phyloP scores from a whole-genome alignment of 2,888 invertebrate genomes.

The Molorchus minor region DNA sequence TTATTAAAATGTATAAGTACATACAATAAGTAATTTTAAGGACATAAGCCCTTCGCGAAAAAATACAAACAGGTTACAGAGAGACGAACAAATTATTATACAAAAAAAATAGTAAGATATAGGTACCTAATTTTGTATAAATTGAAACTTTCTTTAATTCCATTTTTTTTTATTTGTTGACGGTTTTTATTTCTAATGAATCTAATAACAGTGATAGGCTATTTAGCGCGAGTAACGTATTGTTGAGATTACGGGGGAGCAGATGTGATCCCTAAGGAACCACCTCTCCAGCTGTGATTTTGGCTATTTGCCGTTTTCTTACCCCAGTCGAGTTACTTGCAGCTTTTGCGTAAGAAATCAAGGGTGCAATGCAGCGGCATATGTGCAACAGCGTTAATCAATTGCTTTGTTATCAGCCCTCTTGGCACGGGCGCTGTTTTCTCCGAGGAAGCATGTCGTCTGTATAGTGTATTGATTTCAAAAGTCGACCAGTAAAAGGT shows the following conservation, averaged over 20 bases:
- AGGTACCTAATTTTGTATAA: too few relatives aligned
- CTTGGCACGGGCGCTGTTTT: slow-evolving; percentile 10
- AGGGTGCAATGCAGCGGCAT: slow-evolving; percentile 11
- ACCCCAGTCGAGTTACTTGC: slow-evolving; percentile 13
- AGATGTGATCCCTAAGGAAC: slow-evolving; percentile 8
- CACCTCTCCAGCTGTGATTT: slow-evolving; percentile 21
- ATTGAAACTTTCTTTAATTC: too few relatives aligned
- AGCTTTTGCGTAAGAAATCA: slow-evolving; percentile 20
- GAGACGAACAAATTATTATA: too few relatives aligned
- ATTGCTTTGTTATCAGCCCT: slow-evolving; percentile 2
- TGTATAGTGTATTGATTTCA: slow-evolving; percentile 1
- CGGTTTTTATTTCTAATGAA: too few relatives aligned
- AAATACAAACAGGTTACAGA: too few relatives aligned
- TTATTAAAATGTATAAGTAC: too few relatives aligned
- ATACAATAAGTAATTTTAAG: too few relatives aligned
- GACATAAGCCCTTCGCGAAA: too few relatives aligned
- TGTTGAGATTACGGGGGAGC: slow-evolving; percentile 3
- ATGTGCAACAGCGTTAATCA: slow-evolving; percentile 20
- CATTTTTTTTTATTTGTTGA: too few relatives aligned
- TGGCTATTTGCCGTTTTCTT: slow-evolving; percentile 17
- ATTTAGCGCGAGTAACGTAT: background rate
- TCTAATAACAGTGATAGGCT: background rate
- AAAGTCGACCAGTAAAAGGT: slow-evolving; percentile 3
- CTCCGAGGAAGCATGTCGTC: slow-evolving; percentile 8
- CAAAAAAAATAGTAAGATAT: too few relatives aligned